Conservation (phyloP, 2,113 vertebrate species). For the Columba livia region DNA sequence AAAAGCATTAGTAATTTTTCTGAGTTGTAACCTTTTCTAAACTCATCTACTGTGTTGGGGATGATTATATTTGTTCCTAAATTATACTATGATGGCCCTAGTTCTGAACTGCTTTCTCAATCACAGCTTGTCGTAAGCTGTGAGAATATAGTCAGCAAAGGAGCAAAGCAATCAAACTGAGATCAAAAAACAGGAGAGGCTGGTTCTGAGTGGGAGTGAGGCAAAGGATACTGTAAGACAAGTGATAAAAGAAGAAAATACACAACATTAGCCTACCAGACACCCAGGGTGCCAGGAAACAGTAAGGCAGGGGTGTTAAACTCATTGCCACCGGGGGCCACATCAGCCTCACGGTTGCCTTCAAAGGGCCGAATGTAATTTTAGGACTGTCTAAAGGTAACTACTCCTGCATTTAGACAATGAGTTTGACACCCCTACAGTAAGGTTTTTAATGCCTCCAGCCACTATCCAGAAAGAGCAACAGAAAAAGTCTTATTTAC, state of each 20-base stretch:
- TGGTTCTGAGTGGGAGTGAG: neutral
- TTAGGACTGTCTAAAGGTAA: no score
- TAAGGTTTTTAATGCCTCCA: neutral
- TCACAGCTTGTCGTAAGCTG: neutral
- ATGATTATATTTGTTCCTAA: neutral
- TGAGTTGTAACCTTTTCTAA: neutral
- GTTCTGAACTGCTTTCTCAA: neutral
- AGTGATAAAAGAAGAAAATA: neutral
- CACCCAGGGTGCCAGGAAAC: neutral
- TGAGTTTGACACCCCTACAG: neutral
- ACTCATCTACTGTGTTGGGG: neutral
- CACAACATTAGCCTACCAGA: neutral
- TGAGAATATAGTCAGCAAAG: neutral
- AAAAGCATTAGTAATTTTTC: neutral
- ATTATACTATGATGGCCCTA: neutral
- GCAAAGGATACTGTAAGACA: neutral
- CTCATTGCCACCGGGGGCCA: no score
- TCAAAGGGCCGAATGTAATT: no score
- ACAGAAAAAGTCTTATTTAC: neutral
- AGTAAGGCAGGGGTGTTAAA: neutral
- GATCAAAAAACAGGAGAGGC: neutral
- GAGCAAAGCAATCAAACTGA: constrained; percentile 11
- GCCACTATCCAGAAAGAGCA: neutral
- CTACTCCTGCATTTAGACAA: no score
- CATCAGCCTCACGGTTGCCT: no score